Evolutionary conservation across 1,140 invertebrate species (phyloP).

Genomic region (Drosophila yakuba): DNA sequence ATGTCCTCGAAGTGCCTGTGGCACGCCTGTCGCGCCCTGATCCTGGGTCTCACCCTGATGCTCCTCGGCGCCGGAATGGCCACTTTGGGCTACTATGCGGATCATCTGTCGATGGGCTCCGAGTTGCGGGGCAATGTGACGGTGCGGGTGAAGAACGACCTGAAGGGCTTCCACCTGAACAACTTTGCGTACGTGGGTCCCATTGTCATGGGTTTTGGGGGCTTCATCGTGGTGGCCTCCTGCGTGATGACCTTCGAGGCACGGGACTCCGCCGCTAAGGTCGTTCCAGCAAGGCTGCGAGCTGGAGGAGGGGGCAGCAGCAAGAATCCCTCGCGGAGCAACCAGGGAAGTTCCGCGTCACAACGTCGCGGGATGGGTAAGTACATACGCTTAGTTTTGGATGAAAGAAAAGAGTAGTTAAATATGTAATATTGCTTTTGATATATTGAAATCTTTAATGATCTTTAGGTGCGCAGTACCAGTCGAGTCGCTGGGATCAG

Average conservation of each 20-base stretch:
- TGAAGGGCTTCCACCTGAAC: constrained; percentile 93
- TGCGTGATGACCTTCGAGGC: constrained; percentile 98
- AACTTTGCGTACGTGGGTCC: constrained; percentile 96
- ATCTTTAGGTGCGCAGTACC: constrained; percentile 77
- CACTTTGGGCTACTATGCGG: constrained; percentile 94
- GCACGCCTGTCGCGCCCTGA: constrained; percentile 95
- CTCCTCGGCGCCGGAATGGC: constrained; percentile 95
- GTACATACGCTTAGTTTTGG: neutral
- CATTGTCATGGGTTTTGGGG: constrained; percentile 96
- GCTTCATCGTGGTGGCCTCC: constrained; percentile 96
- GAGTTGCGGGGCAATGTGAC: constrained; percentile 91
- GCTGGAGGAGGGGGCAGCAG: constrained; percentile 84
- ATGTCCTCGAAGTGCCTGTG: constrained; percentile 94
- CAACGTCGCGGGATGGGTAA: constrained; percentile 85
- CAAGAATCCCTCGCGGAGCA: constrained; percentile 73
- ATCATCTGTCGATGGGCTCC: constrained; percentile 91
- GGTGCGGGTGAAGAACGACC: constrained; percentile 91
- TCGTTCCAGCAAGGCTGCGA: constrained; percentile 91
- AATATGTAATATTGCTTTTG: too few relatives aligned
- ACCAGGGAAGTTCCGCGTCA: constrained; percentile 82
- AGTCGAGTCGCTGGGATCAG: constrained; percentile 87
- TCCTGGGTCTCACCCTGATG: constrained; percentile 93
- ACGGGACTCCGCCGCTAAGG: constrained; percentile 93
- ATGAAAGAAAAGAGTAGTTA: neutral
- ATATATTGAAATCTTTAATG: neutral